Evolutionary conservation across 2,797 vertebrate genomes (phyloP), one percentile per base, ranked within the genome.

Genomic region (Melanotaenia parkinsoni): DNA sequence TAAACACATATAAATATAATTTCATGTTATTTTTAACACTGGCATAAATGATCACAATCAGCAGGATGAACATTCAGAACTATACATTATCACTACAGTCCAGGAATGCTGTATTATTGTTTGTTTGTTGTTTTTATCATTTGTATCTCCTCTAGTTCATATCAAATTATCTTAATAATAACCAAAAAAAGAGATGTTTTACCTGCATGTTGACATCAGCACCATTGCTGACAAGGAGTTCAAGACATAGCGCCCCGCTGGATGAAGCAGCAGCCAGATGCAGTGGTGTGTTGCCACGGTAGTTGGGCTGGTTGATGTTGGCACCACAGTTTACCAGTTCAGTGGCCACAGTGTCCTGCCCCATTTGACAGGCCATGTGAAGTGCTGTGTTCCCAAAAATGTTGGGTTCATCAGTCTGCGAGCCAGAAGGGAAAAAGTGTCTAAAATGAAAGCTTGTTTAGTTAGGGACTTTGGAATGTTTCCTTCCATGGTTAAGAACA

Each of bases 151-250:
- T 40, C 33, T 67, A 59, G 1, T 26, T 7, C 5, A 58, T 35
- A 35, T 43, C 22, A 38, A 38, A 51, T 35, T 7, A 10, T 37
- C 24, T 26, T 16, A 18, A 22, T 51, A 26, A n/a, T 40, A 40
- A 40, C 13, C 5, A 47, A 2, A n/a, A 38, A 51, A 67, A 35
- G 35, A 1, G 54, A n/a, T 3, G 38, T 13, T 73, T 73, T 51
- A 98, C 98, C 97, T 97, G 96, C 76, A 96, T 90, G 89, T 96
- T 98, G 89, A 99, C 95, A 3, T 99, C 97, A 0, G 97, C 97
- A 11, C 97, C 97, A 0, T 98, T 98, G 90, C 98, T 98, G 80
- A 99, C 96, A 0, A 99, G 93, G 76, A 99, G 95, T 92, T 99
- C 97, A 11, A 99, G 93, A 89, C 97, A 98, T 65, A 98, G 93